Base-by-base conservation (phyloP, 2,888 invertebrate genomes). In the Melitaea athalia region DNA sequence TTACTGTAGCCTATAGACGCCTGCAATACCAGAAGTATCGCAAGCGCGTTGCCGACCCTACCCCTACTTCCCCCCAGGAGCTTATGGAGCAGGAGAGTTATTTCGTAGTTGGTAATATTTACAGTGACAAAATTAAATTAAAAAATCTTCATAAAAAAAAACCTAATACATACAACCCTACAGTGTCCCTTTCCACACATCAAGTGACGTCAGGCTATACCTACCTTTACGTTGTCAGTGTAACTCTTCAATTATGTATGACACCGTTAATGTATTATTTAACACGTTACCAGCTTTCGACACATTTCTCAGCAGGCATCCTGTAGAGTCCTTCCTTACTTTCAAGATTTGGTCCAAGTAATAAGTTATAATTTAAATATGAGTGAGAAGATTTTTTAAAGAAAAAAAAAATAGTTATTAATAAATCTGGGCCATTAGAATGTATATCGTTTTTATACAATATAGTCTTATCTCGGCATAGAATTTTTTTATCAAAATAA, bases 201-300 rank as follows among this genome's bases (percentile, higher is more conserved):
- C 7, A 59, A 52, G 59, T 71, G 55, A 69, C 71, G 69, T 67
- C 59, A 63, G 66, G 64, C 60, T 64, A 53, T 61, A 42, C 52
- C 55, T 61, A 42, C 52, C 55, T 64, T 59, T 63, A 64, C 65
- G 59, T 72, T 69, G 75, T 66, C 66, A 68, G 59, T 70, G 73
- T 70, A 78, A 73, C 85, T 85, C 74, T 85, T 89, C 83, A 87
- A 89, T 89, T 87, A 89, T 88, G 88, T 85, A 89, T 89, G 84
- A 82, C 85, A 80, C 78, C 80, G 78, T 85, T 86, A 82, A 91
- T 91, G 89, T 90, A 89, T 90, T 89, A 90, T 90, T 88, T 88
- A 90, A 88, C 89, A 89, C 88, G 79, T 82, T 81, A 82, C 81
- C 81, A 82, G 79, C 83, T 86, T 86, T 86, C 86, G 84, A 86